Conservation (phyloP, 2,113 vertebrate species). For the Charadrius vociferus region DNA sequence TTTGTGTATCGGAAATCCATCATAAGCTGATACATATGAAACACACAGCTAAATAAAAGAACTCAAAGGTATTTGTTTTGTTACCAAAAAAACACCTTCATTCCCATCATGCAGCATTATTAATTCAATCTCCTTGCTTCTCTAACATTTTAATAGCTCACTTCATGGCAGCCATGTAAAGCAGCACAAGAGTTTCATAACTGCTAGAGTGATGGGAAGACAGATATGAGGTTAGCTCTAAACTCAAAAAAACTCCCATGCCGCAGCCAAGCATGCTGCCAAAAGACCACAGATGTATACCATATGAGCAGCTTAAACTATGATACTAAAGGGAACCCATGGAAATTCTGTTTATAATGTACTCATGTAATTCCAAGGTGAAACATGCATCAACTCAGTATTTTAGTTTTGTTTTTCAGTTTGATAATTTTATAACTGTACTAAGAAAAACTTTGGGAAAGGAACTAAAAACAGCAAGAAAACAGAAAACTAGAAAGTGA, state of each 20-base stretch:
- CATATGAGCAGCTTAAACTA: constrained; percentile 22
- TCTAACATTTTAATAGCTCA: background rate
- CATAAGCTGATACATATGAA: background rate
- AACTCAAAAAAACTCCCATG: constrained; percentile 3
- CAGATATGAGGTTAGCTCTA: background rate
- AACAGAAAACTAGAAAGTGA: background rate
- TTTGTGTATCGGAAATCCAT: background rate
- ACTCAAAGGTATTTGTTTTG: background rate
- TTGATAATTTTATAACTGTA: background rate
- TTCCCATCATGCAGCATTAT: background rate
- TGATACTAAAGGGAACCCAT: background rate
- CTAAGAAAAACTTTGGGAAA: background rate
- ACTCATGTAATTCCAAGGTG: background rate
- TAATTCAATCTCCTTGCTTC: background rate
- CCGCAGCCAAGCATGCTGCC: background rate
- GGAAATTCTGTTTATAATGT: background rate
- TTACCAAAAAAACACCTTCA: background rate
- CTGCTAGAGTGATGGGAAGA: background rate
- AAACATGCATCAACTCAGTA: background rate
- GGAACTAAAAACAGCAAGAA: background rate
- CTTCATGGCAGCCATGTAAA: background rate
- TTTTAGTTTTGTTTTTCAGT: background rate
- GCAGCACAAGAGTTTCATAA: background rate
- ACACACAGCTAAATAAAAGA: background rate
- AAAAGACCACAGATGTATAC: constrained; percentile 58